Percentiles rank a stretch among this genome's conserved stretches.
Conservation (phyloP, 2,888 invertebrate genomes). For the Gerris lacustris region DNA sequence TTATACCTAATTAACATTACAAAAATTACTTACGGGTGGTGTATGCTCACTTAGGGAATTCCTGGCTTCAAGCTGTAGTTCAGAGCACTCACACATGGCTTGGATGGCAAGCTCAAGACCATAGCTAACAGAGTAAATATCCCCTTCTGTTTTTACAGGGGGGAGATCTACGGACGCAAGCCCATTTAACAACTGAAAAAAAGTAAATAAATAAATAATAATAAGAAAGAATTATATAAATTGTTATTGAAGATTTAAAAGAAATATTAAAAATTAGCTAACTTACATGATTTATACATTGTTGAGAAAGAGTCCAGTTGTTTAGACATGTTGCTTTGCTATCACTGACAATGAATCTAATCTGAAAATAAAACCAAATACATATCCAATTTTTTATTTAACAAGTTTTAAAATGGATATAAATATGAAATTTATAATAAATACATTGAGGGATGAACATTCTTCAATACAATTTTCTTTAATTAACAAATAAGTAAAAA, state of each 20-base stretch:
- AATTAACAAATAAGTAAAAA: too few relatives aligned
- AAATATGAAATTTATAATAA: too few relatives aligned
- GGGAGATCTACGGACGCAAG: slow-evolving; percentile 72
- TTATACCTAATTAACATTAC: too few relatives aligned
- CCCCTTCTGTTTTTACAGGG: slow-evolving; percentile 20
- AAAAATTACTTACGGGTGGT: slow-evolving; percentile 35
- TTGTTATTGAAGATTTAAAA: neutral
- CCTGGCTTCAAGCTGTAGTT: slow-evolving; percentile 52
- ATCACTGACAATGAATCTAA: slow-evolving; percentile 78
- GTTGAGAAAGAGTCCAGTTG: slow-evolving; percentile 69
- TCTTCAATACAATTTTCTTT: too few relatives aligned
- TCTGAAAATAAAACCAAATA: slow-evolving; percentile 41
- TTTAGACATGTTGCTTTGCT: slow-evolving; percentile 73
- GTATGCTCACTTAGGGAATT: slow-evolving; percentile 41
- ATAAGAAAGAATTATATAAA: too few relatives aligned
- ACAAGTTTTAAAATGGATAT: too few relatives aligned
- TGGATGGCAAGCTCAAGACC: slow-evolving; percentile 78
- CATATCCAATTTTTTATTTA: neutral
- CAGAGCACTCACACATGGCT: slow-evolving; percentile 68
- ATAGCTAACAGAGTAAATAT: slow-evolving; percentile 54
- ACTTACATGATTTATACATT: slow-evolving; percentile 74
- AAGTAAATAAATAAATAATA: slow-evolving; percentile 5
- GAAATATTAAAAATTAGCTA: slow-evolving; percentile 6
- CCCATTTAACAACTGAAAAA: slow-evolving; percentile 59
- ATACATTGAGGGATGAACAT: too few relatives aligned